Evolutionary conservation across 2,888 invertebrate species (phyloP).

Genomic region (Acleris sparsana): DNA sequence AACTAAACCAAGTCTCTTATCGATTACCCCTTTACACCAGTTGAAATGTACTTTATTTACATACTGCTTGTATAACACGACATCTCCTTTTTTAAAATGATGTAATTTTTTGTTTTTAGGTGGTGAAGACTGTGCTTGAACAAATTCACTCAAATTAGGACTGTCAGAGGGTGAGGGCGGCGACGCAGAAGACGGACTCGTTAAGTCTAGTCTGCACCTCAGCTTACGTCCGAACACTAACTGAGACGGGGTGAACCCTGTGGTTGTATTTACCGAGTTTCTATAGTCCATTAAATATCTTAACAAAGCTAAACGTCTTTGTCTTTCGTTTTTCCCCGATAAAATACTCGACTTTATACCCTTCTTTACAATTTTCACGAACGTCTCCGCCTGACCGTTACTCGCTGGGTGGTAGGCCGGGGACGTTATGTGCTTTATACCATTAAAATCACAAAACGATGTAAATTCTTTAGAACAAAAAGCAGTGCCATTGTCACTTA

Average conservation of each 20-base stretch:
- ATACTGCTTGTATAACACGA: background rate
- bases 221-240: slow-evolving; percentile 17
- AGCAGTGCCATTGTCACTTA: slow-evolving; percentile 24
- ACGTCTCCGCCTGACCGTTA: slow-evolving; percentile 25
- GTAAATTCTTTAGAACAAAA: slow-evolving; percentile 21
- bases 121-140: slow-evolving; percentile 4
- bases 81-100: slow-evolving; percentile 1
- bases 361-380: slow-evolving; percentile 24
- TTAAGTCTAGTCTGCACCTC: slow-evolving; percentile 11
- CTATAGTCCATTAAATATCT: slow-evolving; percentile 25
- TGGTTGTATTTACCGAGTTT: slow-evolving; percentile 18
- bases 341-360: slow-evolving; percentile 11
- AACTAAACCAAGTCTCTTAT: slow-evolving; percentile 3
- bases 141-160: background rate
- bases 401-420: slow-evolving; percentile 1
- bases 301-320: background rate
- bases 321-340: background rate
- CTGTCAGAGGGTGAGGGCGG: slow-evolving; percentile 2
- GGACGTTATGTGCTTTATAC: background rate
- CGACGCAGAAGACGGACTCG: background rate
- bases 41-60: background rate
- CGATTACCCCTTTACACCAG: slow-evolving; percentile 2
- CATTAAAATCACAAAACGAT: slow-evolving; percentile 13
- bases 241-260: slow-evolving; percentile 17
- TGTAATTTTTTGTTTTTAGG: background rate